Conservation (phyloP, 2,113 vertebrate genomes). For the Muntiacus muntjak region DNA sequence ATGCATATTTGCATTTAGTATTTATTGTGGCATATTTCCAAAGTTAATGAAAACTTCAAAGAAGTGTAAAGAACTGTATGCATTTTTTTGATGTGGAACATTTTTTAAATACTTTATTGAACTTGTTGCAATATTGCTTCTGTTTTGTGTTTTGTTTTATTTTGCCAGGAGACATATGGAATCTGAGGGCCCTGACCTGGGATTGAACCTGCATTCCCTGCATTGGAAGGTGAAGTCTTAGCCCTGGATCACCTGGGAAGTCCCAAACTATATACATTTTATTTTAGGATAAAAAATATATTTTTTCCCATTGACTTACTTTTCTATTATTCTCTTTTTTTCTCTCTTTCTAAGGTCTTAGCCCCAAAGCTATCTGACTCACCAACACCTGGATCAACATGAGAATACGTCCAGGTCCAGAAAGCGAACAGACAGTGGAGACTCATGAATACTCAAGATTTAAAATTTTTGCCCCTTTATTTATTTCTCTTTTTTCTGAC, state of each 20-base stretch:
- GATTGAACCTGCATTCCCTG: neutral
- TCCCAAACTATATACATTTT: neutral
- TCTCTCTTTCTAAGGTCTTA: neutral
- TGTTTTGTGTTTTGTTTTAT: neutral
- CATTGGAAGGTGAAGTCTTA: neutral
- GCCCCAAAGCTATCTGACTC: neutral
- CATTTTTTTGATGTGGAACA: neutral
- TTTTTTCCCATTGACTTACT: neutral
- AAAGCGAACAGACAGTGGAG: neutral
- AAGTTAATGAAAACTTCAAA: neutral
- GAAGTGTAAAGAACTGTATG: neutral
- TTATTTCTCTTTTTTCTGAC: neutral
- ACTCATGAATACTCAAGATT: neutral
- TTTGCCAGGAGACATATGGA: neutral
- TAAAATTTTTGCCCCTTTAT: neutral
- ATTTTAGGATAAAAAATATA: neutral
- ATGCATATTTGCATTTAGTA: neutral
- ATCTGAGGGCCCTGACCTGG: neutral
- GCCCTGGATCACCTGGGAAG: neutral
- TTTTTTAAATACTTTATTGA: neutral
- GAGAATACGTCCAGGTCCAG: neutral
- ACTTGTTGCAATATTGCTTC: neutral
- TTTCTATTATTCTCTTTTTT: neutral
- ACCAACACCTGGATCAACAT: neutral
- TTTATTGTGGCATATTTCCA: neutral